Conservation (phyloP, 2,888 invertebrate species). For the Cremastobaeus sp. region DNA sequence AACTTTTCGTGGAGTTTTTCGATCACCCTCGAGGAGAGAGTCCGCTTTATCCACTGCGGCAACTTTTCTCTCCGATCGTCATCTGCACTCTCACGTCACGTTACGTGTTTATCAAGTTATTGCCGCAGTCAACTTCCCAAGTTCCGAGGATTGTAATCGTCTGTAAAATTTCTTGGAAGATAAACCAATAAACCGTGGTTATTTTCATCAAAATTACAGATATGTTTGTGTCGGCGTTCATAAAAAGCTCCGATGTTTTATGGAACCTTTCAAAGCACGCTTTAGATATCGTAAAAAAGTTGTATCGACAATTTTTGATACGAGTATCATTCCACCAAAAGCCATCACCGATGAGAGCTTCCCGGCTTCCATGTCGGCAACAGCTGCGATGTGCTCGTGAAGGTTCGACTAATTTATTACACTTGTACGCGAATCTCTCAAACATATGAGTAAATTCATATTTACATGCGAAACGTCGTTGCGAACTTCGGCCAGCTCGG, state of each 20-base stretch:
- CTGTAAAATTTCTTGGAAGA: slow-evolving; percentile 16
- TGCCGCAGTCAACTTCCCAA: slow-evolving; percentile 42
- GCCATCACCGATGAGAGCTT: slow-evolving; percentile 17
- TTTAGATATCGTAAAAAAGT: slow-evolving; percentile 55
- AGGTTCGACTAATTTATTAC: slow-evolving; percentile 76
- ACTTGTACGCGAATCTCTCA: slow-evolving; percentile 53
- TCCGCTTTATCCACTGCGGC: slow-evolving; percentile 38
- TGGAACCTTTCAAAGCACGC: no score
- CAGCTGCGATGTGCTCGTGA: slow-evolving; percentile 78
- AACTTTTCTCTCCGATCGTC: slow-evolving; percentile 56
- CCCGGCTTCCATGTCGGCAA: slow-evolving; percentile 68
- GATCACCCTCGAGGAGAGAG: slow-evolving; percentile 43
- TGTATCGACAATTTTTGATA: slow-evolving; percentile 47
- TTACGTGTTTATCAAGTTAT: slow-evolving; percentile 55
- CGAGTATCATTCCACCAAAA: slow-evolving; percentile 10
- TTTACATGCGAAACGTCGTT: slow-evolving; percentile 18
- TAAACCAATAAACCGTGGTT: background rate
- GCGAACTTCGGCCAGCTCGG: slow-evolving; percentile 9
- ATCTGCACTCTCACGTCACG: slow-evolving; percentile 39
- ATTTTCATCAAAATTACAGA: background rate
- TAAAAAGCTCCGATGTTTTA: no score
- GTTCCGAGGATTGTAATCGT: slow-evolving; percentile 30
- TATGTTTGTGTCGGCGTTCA: no score
- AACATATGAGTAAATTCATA: slow-evolving; percentile 38
- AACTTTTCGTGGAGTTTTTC: slow-evolving; percentile 49